A percentile compares a stretch with the other conserved stretches of the same genome.
These are phyloP conservation scores for Lycaon pictus DNA, from an alignment of 2,113 vertebrate genomes.

Conservation along the genomic window DNA sequence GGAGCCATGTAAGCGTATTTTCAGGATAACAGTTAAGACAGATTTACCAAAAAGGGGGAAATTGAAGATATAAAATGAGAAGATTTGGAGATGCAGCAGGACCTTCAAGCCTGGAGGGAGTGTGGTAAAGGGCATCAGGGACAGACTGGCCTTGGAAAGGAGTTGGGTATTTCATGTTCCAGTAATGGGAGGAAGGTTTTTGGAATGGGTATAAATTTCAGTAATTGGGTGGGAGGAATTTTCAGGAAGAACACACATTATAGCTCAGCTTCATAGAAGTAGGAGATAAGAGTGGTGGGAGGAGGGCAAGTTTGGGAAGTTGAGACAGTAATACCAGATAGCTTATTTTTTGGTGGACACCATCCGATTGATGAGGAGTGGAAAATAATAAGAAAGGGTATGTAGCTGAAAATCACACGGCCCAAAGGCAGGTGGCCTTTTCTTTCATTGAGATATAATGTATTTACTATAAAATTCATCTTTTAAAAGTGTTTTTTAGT, in stretches of 20 bases:
- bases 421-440: background rate
- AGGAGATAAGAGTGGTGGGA: background rate
- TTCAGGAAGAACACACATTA: background rate
- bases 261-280: background rate
- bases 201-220: background rate
- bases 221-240: background rate
- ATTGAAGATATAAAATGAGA: background rate
- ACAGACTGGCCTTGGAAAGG: background rate
- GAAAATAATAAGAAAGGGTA: background rate
- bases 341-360: background rate
- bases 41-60: background rate
- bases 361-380: background rate
- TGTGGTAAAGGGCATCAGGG: background rate
- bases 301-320: background rate
- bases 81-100: background rate
- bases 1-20: background rate
- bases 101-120: background rate
- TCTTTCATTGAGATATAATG: background rate
- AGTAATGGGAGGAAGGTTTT: background rate
- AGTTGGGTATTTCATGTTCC: background rate
- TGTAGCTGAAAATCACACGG: background rate
- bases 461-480: background rate
- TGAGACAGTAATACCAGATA: background rate
- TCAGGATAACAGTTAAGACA: background rate
- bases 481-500: background rate